Base-by-base conservation (phyloP, 2,888 invertebrate genomes). In the Micoletzkya japonica region DNA sequence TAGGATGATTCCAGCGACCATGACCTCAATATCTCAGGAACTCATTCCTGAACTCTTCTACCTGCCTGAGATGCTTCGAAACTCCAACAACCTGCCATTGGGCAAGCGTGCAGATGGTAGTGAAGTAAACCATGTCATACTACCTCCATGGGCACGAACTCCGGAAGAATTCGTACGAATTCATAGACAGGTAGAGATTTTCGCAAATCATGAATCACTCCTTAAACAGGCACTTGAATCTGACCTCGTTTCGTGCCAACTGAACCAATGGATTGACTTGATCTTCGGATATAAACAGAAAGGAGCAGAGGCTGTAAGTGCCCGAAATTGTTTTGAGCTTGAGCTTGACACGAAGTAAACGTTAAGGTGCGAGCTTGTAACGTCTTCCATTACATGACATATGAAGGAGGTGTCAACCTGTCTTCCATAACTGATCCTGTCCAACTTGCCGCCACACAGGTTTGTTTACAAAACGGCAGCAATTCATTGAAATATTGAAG, bases 231-330 rank as follows among this genome's bases (percentile, higher is more conserved):
- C 97, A 2, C 89, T 98, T 69, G 98, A 98, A 87, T 97, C 96
- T 0, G 98, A 99, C 88, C 95, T 98, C 86, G 98, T 99, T 26
- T 96, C 96, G 73, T 98, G 98, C 86, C 98, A 99, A 88, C 90
- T 99, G 77, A 97, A 99, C 86, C 97, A 98, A 87, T 99, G 98
- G 98, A 97, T 99, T 82, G 98, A 99, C 87, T 90, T 99, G 77
- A 95, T 98, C 85, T 99, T 99, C 87, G 98, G 98, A 76, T 98
- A 98, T 88, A 99, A 98, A 87, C 98, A 99, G 86, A 90, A 94
- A 89, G 98, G 92, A 90, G 87, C 85, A 77, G 82, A 83, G 72
- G 85, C 85, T 10, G 85, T 81, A 37, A 32, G 63, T 66, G 32
- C 44, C n/a, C 37, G 39, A 54, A 37, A 30, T 32, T 49, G 26